Percentiles rank a stretch among this genome's conserved stretches.
Conservation (phyloP, 1,140 invertebrate genomes). For the Zaprionus vittiger region DNA sequence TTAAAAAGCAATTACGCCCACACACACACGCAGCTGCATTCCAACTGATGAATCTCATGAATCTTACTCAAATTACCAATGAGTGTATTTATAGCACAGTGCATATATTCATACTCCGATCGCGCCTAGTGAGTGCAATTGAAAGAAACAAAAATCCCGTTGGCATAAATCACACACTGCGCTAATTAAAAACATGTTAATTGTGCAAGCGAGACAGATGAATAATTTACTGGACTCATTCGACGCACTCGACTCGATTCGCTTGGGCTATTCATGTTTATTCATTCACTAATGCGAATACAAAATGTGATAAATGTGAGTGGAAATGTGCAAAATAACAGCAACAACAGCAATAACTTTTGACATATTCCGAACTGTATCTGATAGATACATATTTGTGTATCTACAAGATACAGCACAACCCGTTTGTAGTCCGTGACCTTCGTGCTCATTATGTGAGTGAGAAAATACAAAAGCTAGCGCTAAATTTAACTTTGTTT, state of each 20-base stretch:
- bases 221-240: slow-evolving; percentile 50
- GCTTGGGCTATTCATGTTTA: slow-evolving; percentile 31
- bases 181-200: slow-evolving; percentile 76
- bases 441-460: slow-evolving; percentile 67
- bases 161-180: slow-evolving; percentile 69
- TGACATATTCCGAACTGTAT: slow-evolving; percentile 45
- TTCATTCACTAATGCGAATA: slow-evolving; percentile 60
- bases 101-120: background rate
- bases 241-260: background rate
- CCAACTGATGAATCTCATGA: slow-evolving; percentile 14
- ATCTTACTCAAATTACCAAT: slow-evolving; percentile 54
- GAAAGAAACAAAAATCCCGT: slow-evolving; percentile 30
- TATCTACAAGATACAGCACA: slow-evolving; percentile 15
- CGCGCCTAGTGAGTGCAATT: slow-evolving; percentile 51
- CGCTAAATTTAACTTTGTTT: slow-evolving; percentile 31
- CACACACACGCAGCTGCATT: background rate
- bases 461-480: slow-evolving; percentile 37
- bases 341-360: slow-evolving; percentile 40
- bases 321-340: slow-evolving; percentile 32
- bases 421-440: slow-evolving; percentile 51
- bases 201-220: slow-evolving; percentile 39
- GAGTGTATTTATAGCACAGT: slow-evolving; percentile 21
- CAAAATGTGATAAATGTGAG: slow-evolving; percentile 65
- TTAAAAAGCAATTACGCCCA: slow-evolving; percentile 4
- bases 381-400: slow-evolving; percentile 34